These are phyloP conservation scores for Molorchus minor DNA, from an alignment of 2,888 invertebrate species.

Conservation along the genomic window DNA sequence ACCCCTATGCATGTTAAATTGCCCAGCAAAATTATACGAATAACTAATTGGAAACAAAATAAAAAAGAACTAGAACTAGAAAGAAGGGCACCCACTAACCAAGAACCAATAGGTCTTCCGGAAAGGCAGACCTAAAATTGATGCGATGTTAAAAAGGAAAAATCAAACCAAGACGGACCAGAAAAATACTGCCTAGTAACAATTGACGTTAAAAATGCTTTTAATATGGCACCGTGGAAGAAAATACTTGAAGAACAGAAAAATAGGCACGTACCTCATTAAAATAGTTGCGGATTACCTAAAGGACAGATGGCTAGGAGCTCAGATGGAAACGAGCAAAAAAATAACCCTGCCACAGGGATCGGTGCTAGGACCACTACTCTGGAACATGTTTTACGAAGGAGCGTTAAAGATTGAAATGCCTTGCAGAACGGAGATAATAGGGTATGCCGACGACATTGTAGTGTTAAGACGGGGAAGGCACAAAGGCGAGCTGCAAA, in stretches of 20 bases:
- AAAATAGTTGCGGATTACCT: not conserved
- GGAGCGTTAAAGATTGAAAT: slow-evolving; percentile 2
- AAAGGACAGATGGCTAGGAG: not conserved
- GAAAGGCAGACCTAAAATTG: not conserved
- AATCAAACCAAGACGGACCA: not conserved
- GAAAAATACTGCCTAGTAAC: not conserved
- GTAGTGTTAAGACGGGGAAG: not conserved
- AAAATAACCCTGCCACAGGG: slow-evolving; percentile 18
- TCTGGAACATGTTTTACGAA: slow-evolving; percentile 32
- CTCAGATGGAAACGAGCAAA: not conserved
- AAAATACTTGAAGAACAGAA: not conserved
- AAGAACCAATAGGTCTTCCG: slow-evolving; percentile 22
- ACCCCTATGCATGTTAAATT: slow-evolving; percentile 22
- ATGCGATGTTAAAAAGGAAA: slow-evolving; percentile 1
- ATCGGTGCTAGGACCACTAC: slow-evolving; percentile 26
- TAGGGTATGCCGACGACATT: slow-evolving; percentile 28
- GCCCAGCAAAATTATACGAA: slow-evolving; percentile 18
- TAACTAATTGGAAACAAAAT: slow-evolving; percentile 8
- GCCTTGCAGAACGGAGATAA: not conserved
- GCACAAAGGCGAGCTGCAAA: not conserved
- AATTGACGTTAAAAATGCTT: not conserved
- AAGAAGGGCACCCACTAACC: not conserved
- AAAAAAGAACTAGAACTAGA: slow-evolving; percentile 8
- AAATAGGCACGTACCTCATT: not conserved
- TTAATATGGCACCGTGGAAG: not conserved